phyloP scores from a whole-genome alignment of 2,888 invertebrate genomes.

The Cheilosia vulpina region DNA sequence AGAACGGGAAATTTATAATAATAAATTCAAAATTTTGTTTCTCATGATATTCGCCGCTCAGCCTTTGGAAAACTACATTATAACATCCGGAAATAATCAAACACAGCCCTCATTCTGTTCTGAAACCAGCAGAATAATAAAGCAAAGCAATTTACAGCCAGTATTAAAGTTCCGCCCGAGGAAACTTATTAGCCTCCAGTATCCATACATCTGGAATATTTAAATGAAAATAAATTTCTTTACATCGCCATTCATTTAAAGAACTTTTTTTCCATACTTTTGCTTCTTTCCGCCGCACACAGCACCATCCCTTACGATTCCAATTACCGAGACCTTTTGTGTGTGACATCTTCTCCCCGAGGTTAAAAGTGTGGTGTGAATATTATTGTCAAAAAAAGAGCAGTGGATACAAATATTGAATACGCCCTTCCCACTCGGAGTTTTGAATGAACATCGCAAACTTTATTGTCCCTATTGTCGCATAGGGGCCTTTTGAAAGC shows the following conservation, averaged over 20 bases:
- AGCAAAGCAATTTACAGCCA: not conserved
- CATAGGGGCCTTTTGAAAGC: not conserved
- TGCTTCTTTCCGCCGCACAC: not conserved
- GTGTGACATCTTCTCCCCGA: conserved; percentile 5
- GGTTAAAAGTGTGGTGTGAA: conserved; percentile 3
- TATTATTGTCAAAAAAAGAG: conserved; percentile 15
- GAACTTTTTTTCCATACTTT: not conserved
- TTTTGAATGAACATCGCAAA: conserved; percentile 2
- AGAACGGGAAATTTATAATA: too few species aligned
- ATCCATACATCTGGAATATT: not conserved
- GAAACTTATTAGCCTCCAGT: not conserved
- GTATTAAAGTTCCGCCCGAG: not conserved
- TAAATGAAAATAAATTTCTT: conserved; percentile 1
- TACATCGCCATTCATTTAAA: not conserved
- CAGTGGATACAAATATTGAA: not conserved
- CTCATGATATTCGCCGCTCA: too few species aligned
- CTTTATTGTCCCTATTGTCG: conserved; percentile 11
- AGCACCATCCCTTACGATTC: not conserved
- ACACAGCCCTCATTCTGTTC: too few species aligned
- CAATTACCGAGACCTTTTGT: conserved; percentile 17
- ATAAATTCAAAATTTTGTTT: too few species aligned
- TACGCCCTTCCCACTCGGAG: not conserved
- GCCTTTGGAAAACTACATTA: too few species aligned
- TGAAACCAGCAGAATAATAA: not conserved
- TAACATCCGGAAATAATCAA: too few species aligned